These are phyloP conservation scores for Sylvia borin DNA, from an alignment of 2,797 vertebrate species.

Conservation along the genomic window DNA sequence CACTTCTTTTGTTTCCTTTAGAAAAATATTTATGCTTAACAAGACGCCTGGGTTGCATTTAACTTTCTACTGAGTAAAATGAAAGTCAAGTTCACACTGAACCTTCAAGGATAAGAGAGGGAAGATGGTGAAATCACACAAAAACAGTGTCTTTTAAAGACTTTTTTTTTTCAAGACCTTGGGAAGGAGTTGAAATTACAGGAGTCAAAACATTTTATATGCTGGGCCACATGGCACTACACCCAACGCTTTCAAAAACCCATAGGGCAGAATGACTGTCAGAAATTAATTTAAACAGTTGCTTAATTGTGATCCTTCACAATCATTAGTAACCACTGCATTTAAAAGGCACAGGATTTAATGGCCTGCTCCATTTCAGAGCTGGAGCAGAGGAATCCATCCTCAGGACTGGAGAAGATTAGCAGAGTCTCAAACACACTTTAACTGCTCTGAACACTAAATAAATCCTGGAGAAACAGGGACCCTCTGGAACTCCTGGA, in stretches of 20 bases:
- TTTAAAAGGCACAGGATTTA: conserved; percentile 13
- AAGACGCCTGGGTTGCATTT: not conserved
- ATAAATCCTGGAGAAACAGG: not conserved
- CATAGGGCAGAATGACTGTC: not conserved
- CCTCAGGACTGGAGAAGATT: not conserved
- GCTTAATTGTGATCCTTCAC: conserved; percentile 42
- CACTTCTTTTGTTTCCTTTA: conserved; percentile 52
- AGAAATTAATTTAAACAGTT: conserved; percentile 44
- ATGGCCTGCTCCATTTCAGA: conserved; percentile 14
- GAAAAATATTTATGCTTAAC: conserved; percentile 58
- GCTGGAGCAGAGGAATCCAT: conserved; percentile 8
- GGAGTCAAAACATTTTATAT: not conserved
- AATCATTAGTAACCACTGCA: conserved; percentile 7
- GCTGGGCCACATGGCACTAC: not conserved
- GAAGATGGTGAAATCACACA: conserved; percentile 1
- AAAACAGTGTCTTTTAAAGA: not conserved
- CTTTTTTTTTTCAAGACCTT: not conserved
- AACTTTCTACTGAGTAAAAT: conserved; percentile 17
- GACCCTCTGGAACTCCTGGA: not conserved
- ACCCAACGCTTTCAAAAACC: conserved; percentile 27
- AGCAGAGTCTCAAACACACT: not conserved
- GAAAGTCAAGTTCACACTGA: conserved; percentile 39
- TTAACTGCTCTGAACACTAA: not conserved
- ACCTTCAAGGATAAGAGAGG: not conserved
- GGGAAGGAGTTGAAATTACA: not conserved